Percentiles rank a stretch among this genome's conserved stretches.
These are phyloP conservation scores for Chondrosia reniformis DNA, from an alignment of 37 sponge, comb jelly and placozoan genomes.

Conservation along the genomic window DNA sequence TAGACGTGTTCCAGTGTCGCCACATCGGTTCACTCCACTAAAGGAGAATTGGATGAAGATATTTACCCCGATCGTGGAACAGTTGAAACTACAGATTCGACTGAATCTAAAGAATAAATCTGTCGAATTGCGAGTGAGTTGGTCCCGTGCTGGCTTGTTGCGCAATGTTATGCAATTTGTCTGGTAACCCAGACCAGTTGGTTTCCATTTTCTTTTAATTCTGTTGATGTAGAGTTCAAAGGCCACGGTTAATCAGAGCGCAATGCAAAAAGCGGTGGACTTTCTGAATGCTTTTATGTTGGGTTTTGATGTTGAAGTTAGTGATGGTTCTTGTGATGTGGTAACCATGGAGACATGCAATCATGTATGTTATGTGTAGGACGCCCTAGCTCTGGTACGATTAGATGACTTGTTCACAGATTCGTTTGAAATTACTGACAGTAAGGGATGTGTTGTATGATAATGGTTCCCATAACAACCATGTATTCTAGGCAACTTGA, in stretches of 20 bases:
- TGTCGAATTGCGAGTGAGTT: constrained; percentile 85
- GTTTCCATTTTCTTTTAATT: background rate
- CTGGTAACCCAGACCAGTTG: no score
- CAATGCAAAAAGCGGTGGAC: constrained; percentile 96
- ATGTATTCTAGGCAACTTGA: background rate
- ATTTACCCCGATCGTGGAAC: constrained; percentile 96
- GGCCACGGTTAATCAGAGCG: constrained; percentile 82
- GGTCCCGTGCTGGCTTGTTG: background rate
- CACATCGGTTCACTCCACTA: constrained; percentile 91
- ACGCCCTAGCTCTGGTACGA: constrained; percentile 92
- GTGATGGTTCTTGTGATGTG: background rate
- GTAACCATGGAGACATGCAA: no score
- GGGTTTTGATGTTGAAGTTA: constrained; percentile 91
- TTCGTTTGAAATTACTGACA: constrained; percentile 92
- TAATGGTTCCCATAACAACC: background rate
- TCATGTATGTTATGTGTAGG: constrained; percentile 49
- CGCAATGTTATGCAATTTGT: background rate
- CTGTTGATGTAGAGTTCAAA: constrained; percentile 66
- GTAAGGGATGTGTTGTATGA: constrained; percentile 36
- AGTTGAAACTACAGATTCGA: constrained; percentile 94
- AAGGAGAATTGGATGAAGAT: constrained; percentile 99
- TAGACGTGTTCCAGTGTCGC: constrained; percentile 79
- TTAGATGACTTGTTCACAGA: constrained; percentile 96
- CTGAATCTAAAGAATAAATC: constrained; percentile 86
- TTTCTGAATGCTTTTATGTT: constrained; percentile 96